Conservation (phyloP, 2,888 invertebrate species). For the Amblyteles armatorius region DNA sequence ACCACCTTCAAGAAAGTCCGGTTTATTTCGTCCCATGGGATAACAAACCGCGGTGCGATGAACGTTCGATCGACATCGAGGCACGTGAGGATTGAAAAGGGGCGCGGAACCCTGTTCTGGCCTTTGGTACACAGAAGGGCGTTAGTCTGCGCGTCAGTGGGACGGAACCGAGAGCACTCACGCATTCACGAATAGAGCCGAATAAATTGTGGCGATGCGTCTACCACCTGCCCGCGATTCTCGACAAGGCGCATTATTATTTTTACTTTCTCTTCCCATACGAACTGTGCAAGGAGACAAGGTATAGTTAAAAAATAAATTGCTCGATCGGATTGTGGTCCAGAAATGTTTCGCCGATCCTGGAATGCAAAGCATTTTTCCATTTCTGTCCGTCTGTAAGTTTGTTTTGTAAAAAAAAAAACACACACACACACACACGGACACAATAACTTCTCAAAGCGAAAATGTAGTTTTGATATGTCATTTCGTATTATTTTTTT, state of each 20-base stretch:
- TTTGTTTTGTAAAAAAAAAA: background rate
- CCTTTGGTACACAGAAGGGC: background rate
- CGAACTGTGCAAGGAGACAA: background rate
- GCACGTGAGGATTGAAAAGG: constrained; percentile 19
- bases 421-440: too few species aligned
- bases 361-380: background rate
- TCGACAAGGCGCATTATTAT: constrained; percentile 1
- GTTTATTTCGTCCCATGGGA: constrained; percentile 9
- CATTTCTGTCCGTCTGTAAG: background rate
- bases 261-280: background rate
- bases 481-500: too few species aligned
- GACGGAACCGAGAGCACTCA: constrained; percentile 4
- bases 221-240: constrained; percentile 26
- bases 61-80: constrained; percentile 38
- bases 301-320: background rate
- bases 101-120: background rate
- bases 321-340: background rate
- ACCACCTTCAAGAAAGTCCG: constrained; percentile 2
- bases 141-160: constrained; percentile 2
- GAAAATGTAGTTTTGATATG: too few species aligned
- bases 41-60: constrained; percentile 1
- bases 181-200: constrained; percentile 17
- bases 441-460: too few species aligned
- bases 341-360: too few species aligned
- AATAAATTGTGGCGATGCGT: constrained; percentile 9